Evolutionary conservation across 2,113 vertebrate genomes (phyloP), one percentile per base, ranked within the genome.

Genomic region (Hypomesus transpacificus): DNA sequence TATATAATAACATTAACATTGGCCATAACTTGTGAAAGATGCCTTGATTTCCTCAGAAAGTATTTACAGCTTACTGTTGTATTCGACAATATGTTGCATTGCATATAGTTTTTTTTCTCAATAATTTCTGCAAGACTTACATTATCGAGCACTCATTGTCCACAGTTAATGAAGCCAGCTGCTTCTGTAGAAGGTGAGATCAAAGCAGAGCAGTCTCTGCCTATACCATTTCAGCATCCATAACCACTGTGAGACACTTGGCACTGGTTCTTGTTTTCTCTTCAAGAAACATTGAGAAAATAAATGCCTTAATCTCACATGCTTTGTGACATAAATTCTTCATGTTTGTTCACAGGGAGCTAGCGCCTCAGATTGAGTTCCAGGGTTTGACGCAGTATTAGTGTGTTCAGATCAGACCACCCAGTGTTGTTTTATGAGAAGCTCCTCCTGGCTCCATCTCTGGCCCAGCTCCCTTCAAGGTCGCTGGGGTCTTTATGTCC

Each of bases 361-460:
- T 18, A 34, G 31, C 31, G 31, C 31, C 39, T 46, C 39, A 46
- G 39, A 46, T 46, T 13, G 39, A 46, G 39, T 46, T 46, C 39
- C 9, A 46, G 39, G 39, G 39, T 46, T 46, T 9, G 39, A 46
- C 39, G 9, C 39, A 46, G 39, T 46, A 13, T 46, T 11, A 46
- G 39, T 46, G 39, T 39, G 39, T 46, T 46, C 7, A 13, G 39
- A 46, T 46, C 9, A 26, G 59, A 61, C 16, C 61, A 63, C 61
- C 61, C 26, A 63, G 61, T 63, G 61, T 34, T 34, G 31, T 22
- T 26, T 14, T 61, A 24, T 61, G 14, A 26, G 24, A 24, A 61
- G 74, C 74, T 81, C 78, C 20, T 66, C 64, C 67, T 31, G 14
- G 68, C 77, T 82, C 81, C 80, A 79, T 86, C 79, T 76, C 82